phyloP scores from a whole-genome alignment of 2,113 vertebrate genomes.

The Gymnarchus niloticus region DNA sequence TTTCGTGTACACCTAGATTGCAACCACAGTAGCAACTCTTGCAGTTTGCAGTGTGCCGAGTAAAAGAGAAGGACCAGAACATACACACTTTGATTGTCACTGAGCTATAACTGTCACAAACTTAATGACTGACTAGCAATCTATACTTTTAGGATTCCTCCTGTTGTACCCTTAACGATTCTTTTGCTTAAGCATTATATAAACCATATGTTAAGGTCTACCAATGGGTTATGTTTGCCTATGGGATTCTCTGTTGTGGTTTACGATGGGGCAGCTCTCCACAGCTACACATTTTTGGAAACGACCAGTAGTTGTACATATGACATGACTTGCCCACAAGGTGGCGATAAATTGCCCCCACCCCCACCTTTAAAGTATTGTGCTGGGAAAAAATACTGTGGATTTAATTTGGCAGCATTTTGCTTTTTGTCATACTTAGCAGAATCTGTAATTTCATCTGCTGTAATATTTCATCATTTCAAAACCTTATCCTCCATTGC shows the following conservation, averaged over 20 bases:
- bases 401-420: constrained; percentile 7
- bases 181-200: too few relatives aligned
- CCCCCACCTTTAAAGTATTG: background rate
- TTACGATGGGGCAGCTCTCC: background rate
- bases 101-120: background rate
- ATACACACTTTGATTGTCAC: background rate
- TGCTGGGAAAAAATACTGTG: background rate
- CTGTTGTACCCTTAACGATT: too few relatives aligned
- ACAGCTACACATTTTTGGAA: background rate
- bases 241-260: background rate
- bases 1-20: background rate
- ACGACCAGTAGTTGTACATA: background rate
- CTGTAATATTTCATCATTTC: constrained; percentile 9
- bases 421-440: constrained; percentile 11
- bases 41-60: background rate
- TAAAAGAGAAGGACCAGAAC: too few relatives aligned
- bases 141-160: too few relatives aligned
- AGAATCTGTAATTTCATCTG: background rate
- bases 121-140: background rate
- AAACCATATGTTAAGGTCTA: background rate
- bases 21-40: background rate
- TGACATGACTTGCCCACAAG: background rate
- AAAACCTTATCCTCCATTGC: constrained; percentile 8
- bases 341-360: constrained; percentile 11
- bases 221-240: background rate